Conservation (phyloP, 2,888 invertebrate genomes). For the Hedychridium roseum region DNA sequence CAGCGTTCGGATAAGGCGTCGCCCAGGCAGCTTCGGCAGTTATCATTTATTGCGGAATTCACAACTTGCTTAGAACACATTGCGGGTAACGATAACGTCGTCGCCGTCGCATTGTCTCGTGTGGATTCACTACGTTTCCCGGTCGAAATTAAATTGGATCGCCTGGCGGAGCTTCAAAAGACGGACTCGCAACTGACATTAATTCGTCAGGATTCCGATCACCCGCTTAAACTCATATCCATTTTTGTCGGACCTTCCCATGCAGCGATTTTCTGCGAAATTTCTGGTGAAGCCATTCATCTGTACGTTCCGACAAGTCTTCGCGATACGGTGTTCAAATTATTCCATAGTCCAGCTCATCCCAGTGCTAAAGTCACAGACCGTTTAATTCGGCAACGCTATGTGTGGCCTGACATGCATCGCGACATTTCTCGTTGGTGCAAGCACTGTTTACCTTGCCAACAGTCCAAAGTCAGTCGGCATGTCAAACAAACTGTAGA, state of each 20-base stretch:
- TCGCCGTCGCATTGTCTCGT: constrained; percentile 8
- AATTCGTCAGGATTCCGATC: not conserved
- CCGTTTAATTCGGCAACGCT: not conserved
- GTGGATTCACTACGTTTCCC: not conserved
- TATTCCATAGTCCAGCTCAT: not conserved
- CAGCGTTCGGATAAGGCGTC: constrained; percentile 1
- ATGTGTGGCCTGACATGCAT: not conserved
- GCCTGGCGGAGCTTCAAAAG: constrained; percentile 4
- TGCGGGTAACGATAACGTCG: constrained; percentile 4
- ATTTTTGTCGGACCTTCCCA: constrained; percentile 6
- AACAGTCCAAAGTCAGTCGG: not conserved
- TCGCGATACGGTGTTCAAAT: not conserved
- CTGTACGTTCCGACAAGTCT: not conserved
- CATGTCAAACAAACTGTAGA: not conserved
- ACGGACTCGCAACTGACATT: constrained; percentile 1
- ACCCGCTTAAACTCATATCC: not conserved
- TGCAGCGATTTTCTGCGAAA: not conserved
- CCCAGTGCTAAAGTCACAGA: not conserved
- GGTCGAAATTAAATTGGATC: not conserved
- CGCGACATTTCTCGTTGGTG: not conserved
- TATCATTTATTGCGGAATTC: constrained; percentile 7
- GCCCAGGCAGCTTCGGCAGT: constrained; percentile 3
- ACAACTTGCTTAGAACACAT: constrained; percentile 6
- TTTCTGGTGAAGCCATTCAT: not conserved
- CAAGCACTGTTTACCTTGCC: not conserved